Base-by-base conservation (phyloP, 2,113 vertebrate genomes). In the Strix aluco region DNA sequence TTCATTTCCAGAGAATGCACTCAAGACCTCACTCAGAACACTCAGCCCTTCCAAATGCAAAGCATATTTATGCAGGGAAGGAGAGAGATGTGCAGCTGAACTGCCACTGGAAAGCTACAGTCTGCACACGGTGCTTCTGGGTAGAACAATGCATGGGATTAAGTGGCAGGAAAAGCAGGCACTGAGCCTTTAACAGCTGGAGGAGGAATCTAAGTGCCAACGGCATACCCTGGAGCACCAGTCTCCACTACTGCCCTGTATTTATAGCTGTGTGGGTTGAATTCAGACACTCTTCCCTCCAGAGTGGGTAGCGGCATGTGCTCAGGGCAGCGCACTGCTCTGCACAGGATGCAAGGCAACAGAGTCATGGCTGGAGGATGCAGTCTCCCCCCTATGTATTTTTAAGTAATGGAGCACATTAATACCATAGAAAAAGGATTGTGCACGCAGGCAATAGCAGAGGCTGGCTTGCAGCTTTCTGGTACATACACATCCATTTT, bases 281-380 rank as follows among this genome's bases (percentile, higher is more conserved):
- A 21, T 38, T 38, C 57, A 51, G 61, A 73, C 49, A 27, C 47
- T 49, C 47, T 13, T 65, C 17, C n/a, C 34, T 30, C 22, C 40
- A 0, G 1, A 30, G 23, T 17, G 34, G 58, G 40, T 2, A 27
- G 8, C 6, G 16, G 20, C n/a, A 9, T 1, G 15, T 14, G 52
- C 30, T n/a, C 69, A 49, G 20, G 55, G 34, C 54, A 87, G 30
- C 7, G 2, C 8, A 34, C 22, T 3, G 8, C 34, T 17, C 80
- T 54, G 58, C 34, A 16, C 10, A 32, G 27, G 46, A 13, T 13
- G 30, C n/a, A 34, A n/a, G 36, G 62, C 6, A 21, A 23, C 2
- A 17, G 30, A 73, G 15, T 17, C 54, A 51, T 1, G 5, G 27
- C 47, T 34, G 55, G 34, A 46, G 30, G 2, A 30, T 1, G 5